Percentiles rank a stretch among this genome's conserved stretches.
These are phyloP conservation scores for Galaxias olidus DNA, from an alignment of 2,797 vertebrate species.

Conservation along the genomic window DNA sequence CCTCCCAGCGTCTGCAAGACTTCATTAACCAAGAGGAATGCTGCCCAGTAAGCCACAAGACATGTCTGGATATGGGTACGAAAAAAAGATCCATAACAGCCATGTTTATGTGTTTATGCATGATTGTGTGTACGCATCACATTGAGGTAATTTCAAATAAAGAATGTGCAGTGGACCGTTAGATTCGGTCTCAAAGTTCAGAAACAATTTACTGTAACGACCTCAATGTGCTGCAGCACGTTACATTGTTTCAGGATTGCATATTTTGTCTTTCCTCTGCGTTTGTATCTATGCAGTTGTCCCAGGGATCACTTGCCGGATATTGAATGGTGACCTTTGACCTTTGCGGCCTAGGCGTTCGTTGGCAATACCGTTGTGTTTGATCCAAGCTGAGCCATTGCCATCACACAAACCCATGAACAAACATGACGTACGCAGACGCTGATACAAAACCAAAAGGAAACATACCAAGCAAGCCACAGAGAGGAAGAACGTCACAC, in stretches of 20 bases:
- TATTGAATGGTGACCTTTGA: not conserved
- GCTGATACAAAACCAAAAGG: no score
- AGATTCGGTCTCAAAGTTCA: no score
- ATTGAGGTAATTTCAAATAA: not conserved
- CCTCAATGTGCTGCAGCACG: no score
- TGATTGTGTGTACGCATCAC: not conserved
- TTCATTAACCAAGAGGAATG: conserved; percentile 15
- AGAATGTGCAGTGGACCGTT: not conserved
- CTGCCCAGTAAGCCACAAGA: not conserved
- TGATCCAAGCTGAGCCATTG: not conserved
- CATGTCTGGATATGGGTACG: not conserved
- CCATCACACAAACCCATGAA: not conserved
- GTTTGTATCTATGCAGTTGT: not conserved
- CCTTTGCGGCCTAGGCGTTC: not conserved
- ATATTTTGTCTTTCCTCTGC: not conserved
- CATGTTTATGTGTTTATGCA: not conserved
- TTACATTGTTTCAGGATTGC: not conserved
- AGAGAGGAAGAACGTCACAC: no score
- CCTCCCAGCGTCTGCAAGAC: not conserved
- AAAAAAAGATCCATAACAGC: no score
- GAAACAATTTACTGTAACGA: no score
- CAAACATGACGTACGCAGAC: no score
- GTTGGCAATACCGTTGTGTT: not conserved
- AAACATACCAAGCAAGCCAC: no score
- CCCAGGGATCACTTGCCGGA: not conserved